Percentiles rank a stretch among this genome's conserved stretches.
phyloP scores from a whole-genome alignment of 2,113 vertebrate genomes.

The Ovis canadensis region DNA sequence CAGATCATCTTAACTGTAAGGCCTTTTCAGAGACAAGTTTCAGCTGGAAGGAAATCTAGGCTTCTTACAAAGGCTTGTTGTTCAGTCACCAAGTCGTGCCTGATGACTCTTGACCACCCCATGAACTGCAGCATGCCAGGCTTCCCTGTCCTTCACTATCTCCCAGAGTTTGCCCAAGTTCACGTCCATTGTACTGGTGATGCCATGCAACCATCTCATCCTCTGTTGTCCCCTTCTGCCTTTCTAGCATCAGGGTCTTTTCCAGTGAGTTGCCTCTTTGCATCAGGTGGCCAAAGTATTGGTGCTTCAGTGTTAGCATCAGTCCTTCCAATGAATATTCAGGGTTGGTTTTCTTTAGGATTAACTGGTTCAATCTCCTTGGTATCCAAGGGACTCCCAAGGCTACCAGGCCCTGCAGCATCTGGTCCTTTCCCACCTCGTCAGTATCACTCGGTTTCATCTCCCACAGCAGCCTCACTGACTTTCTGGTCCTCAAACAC shows the following conservation, averaged over 20 bases:
- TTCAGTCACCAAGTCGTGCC: background rate
- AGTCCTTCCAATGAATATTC: background rate
- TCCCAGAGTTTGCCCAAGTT: background rate
- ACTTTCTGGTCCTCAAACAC: background rate
- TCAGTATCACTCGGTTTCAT: too few species aligned
- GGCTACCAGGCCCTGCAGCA: background rate
- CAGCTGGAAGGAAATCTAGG: background rate
- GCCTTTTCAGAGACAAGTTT: background rate
- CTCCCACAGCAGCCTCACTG: background rate
- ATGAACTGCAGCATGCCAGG: background rate
- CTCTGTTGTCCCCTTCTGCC: background rate
- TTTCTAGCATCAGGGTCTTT: background rate
- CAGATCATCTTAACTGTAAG: background rate
- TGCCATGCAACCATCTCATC: background rate
- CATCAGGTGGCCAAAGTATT: background rate
- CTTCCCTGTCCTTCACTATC: background rate
- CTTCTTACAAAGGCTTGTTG: background rate
- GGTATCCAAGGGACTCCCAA: background rate
- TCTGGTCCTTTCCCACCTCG: background rate
- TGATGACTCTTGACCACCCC: background rate
- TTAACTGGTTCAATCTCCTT: background rate
- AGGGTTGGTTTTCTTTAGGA: background rate
- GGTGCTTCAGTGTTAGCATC: background rate
- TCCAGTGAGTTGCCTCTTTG: background rate
- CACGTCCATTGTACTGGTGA: background rate